phyloP scores from a whole-genome alignment of 2,888 invertebrate genomes.

The Euzophera pinguis region DNA sequence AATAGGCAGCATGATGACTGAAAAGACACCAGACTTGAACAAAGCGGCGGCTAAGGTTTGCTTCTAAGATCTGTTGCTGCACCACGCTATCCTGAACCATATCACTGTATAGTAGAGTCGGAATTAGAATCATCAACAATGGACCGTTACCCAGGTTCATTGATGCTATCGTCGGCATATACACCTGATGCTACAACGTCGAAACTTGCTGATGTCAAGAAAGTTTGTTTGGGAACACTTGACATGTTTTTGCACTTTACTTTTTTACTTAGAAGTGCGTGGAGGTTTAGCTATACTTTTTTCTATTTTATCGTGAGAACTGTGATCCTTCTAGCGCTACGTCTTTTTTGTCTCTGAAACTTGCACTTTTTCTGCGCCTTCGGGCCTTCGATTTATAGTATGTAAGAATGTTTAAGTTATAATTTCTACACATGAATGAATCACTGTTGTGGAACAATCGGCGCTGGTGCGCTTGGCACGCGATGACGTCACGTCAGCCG shows the following conservation, averaged over 20 bases:
- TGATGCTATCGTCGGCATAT: slow-evolving; percentile 3
- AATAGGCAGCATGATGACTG: not conserved
- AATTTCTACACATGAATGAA: slow-evolving; percentile 1
- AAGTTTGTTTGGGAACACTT: not conserved
- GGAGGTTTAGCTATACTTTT: not conserved
- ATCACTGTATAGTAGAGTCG: not conserved
- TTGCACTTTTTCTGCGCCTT: not conserved
- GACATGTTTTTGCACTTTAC: slow-evolving; percentile 4
- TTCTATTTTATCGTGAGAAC: not conserved
- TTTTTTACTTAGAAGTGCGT: not conserved
- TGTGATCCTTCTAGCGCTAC: not conserved
- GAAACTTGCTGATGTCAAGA: not conserved
- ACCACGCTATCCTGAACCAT: not conserved
- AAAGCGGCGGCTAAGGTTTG: not conserved
- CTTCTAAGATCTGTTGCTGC: not conserved
- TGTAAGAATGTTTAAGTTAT: not conserved
- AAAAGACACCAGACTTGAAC: not conserved
- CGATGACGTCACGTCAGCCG: slow-evolving; percentile 8
- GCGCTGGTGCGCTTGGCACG: slow-evolving; percentile 1
- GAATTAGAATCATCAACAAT: not conserved
- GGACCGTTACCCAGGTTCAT: slow-evolving; percentile 1
- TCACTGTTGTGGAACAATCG: slow-evolving; percentile 10
- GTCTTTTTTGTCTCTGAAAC: not conserved
- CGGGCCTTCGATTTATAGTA: not conserved
- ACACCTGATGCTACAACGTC: not conserved